phyloP scores from a whole-genome alignment of 2,888 invertebrate species.

The Melikaiella ostensackeni region DNA sequence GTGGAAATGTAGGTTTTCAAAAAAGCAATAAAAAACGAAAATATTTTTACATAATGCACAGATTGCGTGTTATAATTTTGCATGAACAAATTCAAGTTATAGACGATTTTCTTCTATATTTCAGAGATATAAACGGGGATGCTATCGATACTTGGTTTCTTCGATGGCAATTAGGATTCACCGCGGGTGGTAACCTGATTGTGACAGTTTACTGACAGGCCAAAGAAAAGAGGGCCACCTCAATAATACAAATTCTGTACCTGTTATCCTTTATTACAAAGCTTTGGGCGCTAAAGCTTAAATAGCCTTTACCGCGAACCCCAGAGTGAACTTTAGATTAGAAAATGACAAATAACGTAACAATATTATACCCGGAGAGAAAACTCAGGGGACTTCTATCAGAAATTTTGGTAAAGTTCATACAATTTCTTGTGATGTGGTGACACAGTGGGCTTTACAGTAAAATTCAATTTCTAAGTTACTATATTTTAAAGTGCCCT shows the following conservation, averaged over 20 bases:
- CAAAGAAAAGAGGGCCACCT: constrained; percentile 63
- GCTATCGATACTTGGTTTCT: constrained; percentile 59
- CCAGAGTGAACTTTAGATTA: constrained; percentile 9
- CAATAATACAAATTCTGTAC: constrained; percentile 67
- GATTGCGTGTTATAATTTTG: not conserved
- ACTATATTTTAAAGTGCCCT: no score
- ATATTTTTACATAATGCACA: no score
- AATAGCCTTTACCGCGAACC: constrained; percentile 20
- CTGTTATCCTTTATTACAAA: constrained; percentile 60
- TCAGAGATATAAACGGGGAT: constrained; percentile 25
- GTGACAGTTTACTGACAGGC: constrained; percentile 71
- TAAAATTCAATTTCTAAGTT: no score
- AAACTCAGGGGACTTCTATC: no score
- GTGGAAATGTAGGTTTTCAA: no score
- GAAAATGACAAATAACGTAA: not conserved
- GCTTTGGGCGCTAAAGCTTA: constrained; percentile 3
- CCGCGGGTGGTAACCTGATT: constrained; percentile 68
- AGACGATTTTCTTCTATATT: not conserved
- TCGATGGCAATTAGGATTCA: constrained; percentile 64
- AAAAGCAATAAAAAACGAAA: no score
- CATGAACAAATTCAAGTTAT: not conserved
- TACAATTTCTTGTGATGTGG: no score
- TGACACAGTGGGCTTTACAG: no score
- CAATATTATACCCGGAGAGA: not conserved
- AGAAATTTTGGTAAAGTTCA: no score